phyloP scores from a whole-genome alignment of 2,888 invertebrate genomes.

The Sycophila texana region DNA sequence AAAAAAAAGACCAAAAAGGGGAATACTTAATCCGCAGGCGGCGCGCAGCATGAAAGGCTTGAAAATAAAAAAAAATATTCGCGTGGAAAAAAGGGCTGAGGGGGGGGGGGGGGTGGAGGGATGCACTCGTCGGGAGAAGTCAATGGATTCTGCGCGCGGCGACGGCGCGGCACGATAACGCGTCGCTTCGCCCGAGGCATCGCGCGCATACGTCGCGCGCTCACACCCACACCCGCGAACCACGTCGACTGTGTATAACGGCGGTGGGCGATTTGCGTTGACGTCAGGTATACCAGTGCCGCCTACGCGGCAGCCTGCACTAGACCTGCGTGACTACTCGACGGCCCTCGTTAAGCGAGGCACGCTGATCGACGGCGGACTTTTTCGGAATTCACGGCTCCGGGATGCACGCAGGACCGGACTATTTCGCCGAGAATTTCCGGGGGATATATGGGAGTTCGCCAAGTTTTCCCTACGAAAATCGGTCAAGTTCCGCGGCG shows the following conservation, averaged over 20 bases:
- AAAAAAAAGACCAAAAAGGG: background rate
- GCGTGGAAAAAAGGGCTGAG: background rate
- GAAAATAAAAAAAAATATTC: background rate
- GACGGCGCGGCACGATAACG: background rate
- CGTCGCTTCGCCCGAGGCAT: background rate
- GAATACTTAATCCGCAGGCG: background rate
- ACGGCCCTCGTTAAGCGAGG: constrained; percentile 2
- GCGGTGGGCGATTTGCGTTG: background rate
- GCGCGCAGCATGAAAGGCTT: background rate
- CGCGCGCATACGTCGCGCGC: background rate
- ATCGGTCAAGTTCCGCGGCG: background rate
- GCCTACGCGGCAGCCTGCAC: background rate
- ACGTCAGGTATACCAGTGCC: constrained; percentile 7
- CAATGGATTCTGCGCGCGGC: background rate
- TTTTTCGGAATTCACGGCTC: background rate
- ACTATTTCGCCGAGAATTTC: constrained; percentile 3
- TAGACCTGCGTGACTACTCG: background rate
- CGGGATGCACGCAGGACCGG: background rate
- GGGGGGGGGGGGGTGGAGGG: too few relatives aligned
- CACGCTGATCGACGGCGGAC: background rate
- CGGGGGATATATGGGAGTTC: background rate
- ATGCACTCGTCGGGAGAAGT: background rate
- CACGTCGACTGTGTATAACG: background rate
- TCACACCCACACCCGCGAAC: background rate
- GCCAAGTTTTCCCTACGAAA: background rate